Conservation (phyloP, 2,888 invertebrate species). For the Tridacna gigas region DNA sequence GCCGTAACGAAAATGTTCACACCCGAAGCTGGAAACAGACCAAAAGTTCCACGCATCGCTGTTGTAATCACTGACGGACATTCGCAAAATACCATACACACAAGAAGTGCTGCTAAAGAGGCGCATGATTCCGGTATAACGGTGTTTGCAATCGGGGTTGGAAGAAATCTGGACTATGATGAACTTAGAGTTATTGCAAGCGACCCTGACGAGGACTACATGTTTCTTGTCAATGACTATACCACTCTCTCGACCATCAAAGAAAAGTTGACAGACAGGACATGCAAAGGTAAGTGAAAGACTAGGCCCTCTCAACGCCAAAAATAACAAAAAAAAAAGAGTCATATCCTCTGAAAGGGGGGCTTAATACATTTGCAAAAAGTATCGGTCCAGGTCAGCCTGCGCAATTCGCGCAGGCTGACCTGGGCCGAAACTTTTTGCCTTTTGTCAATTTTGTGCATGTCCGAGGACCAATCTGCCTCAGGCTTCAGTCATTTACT, state of each 20-base stretch:
- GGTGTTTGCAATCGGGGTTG: conserved; percentile 78
- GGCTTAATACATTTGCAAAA: too few species aligned
- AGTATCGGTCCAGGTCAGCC: too few species aligned
- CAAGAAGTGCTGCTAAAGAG: conserved; percentile 67
- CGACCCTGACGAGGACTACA: conserved; percentile 65
- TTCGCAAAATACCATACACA: conserved; percentile 69
- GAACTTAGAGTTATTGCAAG: conserved; percentile 74
- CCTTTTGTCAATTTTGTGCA: too few species aligned
- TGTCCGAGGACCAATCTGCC: too few species aligned
- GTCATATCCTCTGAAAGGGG: too few species aligned
- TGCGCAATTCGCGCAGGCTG: too few species aligned
- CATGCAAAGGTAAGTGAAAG: conserved; percentile 70
- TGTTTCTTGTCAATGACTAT: conserved; percentile 71
- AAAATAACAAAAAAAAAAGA: too few species aligned
- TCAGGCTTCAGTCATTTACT: too few species aligned
- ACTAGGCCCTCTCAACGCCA: too few species aligned
- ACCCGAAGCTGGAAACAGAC: conserved; percentile 55
- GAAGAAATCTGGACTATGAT: conserved; percentile 58
- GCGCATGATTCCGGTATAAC: conserved; percentile 69
- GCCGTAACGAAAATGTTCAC: conserved; percentile 69
- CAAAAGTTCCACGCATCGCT: conserved; percentile 71
- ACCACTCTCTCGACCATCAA: conserved; percentile 66
- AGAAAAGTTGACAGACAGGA: conserved; percentile 64
- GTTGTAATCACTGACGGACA: conserved; percentile 82
- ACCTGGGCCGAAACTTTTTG: too few species aligned